Conservation (phyloP, 2,888 invertebrate species). For the Dioctria linearis region DNA sequence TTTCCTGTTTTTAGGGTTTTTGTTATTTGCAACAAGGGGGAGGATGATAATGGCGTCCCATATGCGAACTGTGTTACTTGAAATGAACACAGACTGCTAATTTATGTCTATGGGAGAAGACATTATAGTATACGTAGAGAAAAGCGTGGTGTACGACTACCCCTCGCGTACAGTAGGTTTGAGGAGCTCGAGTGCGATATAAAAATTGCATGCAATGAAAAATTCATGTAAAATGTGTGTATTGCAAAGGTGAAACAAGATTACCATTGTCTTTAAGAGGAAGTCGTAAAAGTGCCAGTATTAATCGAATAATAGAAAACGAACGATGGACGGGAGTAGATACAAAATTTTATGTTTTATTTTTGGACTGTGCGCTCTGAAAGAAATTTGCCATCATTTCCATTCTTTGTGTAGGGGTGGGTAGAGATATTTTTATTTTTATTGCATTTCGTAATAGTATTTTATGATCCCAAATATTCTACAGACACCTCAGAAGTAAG, state of each 20-base stretch:
- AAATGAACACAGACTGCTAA: constrained; percentile 1
- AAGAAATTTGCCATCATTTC: too few relatives aligned
- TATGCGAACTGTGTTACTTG: constrained; percentile 1
- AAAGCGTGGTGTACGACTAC: neutral
- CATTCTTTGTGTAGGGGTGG: too few relatives aligned
- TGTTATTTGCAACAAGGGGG: neutral
- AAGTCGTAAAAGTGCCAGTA: neutral
- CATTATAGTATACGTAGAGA: too few relatives aligned
- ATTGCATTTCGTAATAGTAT: too few relatives aligned
- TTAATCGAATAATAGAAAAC: neutral
- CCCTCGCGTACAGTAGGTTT: neutral
- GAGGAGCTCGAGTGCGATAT: neutral
- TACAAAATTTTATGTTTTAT: too few relatives aligned
- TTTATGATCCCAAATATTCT: too few relatives aligned
- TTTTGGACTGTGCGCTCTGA: too few relatives aligned
- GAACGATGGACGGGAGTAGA: too few relatives aligned
- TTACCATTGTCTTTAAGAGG: neutral
- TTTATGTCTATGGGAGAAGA: neutral
- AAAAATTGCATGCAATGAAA: neutral
- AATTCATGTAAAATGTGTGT: neutral
- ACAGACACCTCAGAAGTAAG: neutral
- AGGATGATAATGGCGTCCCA: neutral
- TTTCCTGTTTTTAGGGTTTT: neutral
- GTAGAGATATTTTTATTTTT: too few relatives aligned
- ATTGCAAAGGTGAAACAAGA: neutral